Conservation (phyloP, 2,888 invertebrate species). For the Loripinus fragilis region DNA sequence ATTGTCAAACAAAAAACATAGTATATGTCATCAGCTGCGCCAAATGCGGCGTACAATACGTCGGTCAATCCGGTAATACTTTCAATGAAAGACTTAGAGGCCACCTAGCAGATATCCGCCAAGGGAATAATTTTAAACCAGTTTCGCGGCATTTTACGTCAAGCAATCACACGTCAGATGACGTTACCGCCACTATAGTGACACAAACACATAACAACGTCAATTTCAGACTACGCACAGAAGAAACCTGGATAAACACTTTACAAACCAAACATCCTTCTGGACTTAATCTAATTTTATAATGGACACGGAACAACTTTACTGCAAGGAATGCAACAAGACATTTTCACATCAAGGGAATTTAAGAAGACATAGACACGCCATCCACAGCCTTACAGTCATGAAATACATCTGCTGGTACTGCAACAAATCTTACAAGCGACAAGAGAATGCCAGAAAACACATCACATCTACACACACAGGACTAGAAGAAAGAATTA, state of each 20-base stretch:
- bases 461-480: not conserved
- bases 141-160: too few species aligned
- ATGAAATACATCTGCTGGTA: not conserved
- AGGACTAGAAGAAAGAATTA: too few species aligned
- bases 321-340: too few species aligned
- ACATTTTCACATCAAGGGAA: too few species aligned
- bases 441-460: not conserved
- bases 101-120: too few species aligned
- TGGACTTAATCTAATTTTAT: not conserved
- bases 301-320: not conserved
- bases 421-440: not conserved
- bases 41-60: conserved; percentile 3
- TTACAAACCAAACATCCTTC: not conserved
- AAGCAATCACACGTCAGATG: too few species aligned
- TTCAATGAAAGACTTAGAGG: not conserved
- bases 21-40: not conserved
- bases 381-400: too few species aligned
- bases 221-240: too few species aligned
- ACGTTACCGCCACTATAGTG: too few species aligned
- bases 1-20: not conserved
- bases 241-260: too few species aligned
- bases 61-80: not conserved
- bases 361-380: not conserved
- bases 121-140: too few species aligned
- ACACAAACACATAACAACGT: too few species aligned